Conservation (phyloP, 1,140 invertebrate genomes). For the Trachelipus rathkii region DNA sequence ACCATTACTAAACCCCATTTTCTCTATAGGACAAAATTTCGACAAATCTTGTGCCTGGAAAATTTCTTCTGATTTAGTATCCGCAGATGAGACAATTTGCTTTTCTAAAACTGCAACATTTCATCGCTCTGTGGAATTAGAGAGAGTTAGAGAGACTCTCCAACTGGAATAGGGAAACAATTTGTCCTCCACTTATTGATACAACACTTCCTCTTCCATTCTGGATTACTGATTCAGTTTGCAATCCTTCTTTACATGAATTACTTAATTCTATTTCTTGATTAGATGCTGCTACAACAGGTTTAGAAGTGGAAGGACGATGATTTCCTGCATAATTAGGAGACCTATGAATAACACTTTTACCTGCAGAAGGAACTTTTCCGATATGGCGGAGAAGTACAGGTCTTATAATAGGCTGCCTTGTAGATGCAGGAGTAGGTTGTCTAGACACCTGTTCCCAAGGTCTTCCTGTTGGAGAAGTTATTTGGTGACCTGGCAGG, state of each 20-base stretch:
- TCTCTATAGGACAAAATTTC: constrained; percentile 34
- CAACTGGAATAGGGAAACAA: constrained; percentile 48
- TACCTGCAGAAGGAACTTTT: constrained; percentile 33
- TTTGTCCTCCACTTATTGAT: constrained; percentile 28
- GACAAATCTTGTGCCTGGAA: constrained; percentile 38
- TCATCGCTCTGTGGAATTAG: not conserved
- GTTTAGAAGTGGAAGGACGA: constrained; percentile 7
- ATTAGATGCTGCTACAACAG: constrained; percentile 9
- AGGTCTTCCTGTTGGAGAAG: constrained; percentile 43
- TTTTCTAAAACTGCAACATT: not conserved
- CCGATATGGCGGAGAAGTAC: constrained; percentile 39
- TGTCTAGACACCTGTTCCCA: constrained; percentile 33
- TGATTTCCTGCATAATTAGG: constrained; percentile 26
- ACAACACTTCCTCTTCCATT: constrained; percentile 34
- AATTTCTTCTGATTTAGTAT: constrained; percentile 51
- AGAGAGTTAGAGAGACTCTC: not conserved
- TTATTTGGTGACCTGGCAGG: constrained; percentile 55
- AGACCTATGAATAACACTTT: constrained; percentile 38
- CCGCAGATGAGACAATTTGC: constrained; percentile 50
- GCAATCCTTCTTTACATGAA: constrained; percentile 6
- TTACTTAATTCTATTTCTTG: constrained; percentile 25
- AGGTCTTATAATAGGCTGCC: constrained; percentile 42
- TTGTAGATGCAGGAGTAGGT: constrained; percentile 33
- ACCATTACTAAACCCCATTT: constrained; percentile 34
- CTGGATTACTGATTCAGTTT: constrained; percentile 34